A percentile compares a stretch with the other conserved stretches of the same genome.
Evolutionary conservation across 2,797 vertebrate genomes (phyloP).

Genomic region (Emys orbicularis): DNA sequence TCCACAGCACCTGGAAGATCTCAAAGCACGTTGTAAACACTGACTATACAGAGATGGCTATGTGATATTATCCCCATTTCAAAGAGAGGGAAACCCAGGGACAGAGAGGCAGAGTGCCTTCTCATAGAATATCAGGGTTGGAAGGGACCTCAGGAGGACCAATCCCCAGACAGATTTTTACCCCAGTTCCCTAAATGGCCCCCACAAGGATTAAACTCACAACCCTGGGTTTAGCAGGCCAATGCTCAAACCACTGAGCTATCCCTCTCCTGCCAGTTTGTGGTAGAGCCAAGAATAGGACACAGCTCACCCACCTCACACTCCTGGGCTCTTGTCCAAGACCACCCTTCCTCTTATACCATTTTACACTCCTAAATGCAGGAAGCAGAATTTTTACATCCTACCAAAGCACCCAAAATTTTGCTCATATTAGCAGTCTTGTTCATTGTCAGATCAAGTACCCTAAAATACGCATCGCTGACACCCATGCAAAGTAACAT

Average conservation of each 20-base stretch:
- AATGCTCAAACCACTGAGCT: no score
- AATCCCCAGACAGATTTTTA: no score
- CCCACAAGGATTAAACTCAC: no score
- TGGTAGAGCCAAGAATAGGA: not conserved
- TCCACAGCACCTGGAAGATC: not conserved
- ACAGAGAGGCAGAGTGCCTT: not conserved
- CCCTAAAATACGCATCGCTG: constrained; percentile 20
- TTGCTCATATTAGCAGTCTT: constrained; percentile 19
- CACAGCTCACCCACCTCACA: not conserved
- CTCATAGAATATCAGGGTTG: no score
- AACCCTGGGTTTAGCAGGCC: no score
- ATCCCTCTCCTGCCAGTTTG: not conserved
- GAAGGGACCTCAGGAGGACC: no score
- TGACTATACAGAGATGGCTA: rapidly evolving
- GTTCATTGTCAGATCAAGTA: constrained; percentile 23
- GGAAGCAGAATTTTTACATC: constrained; percentile 23
- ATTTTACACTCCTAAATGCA: not conserved
- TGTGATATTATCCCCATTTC: not conserved
- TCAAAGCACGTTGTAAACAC: not conserved
- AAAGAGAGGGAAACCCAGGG: not conserved
- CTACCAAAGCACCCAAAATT: constrained; percentile 7
- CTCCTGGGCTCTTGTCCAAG: constrained; percentile 27
- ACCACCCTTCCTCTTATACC: not conserved
- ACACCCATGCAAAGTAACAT: constrained; percentile 24
- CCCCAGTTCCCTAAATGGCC: no score